Base-by-base conservation (phyloP, 1,140 invertebrate genomes). In the Heliconius himera region DNA sequence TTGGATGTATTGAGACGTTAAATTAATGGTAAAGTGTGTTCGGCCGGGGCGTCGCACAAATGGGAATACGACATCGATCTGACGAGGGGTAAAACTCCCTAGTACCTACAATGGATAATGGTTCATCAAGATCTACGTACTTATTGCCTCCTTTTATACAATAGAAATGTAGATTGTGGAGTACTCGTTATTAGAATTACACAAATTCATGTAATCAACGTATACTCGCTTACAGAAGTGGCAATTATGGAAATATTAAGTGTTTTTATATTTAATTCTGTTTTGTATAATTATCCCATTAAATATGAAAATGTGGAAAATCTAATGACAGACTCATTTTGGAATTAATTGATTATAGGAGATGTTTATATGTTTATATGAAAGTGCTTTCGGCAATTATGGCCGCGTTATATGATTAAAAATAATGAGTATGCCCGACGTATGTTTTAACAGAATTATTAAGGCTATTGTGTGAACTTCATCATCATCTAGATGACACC, bases 1-100 rank as follows among this genome's bases (percentile, higher is more conserved):
- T 77, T 73, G 76, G 18, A 46, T 77, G 76, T 77, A 78, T 41
- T 78, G 77, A 78, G 77, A 51, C 77, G 70, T 29, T 54, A 78
- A 78, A 78, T 78, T 78, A 78, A 78, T 78, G 51, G 51, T 71
- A n/a, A 78, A 78, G 22, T 73, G 77, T 38, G 51, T 78, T 78
- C 33, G 38, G 73, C 70, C 18, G 71, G 77, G 51, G 77, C 77
- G 77, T 78, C 77, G 71, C 51, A 78, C 54, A 66, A 78, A 73
- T 73, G 51, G 71, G 33, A 56, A 60, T 71, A 66, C 77, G 77
- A 66, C 77, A 78, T 78, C 76, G 76, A 77, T 77, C 77, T 78
- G 51, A 73, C 70, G 33, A 78, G 73, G 70, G 66, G 33, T 9
- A 41, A 46, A 76, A 76, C 60, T 70, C 76, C 74, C 60, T 66